Percentiles rank a stretch among this genome's conserved stretches.
These are phyloP conservation scores for Drosophila aff. DNA, from an alignment of 1,140 invertebrate genomes.

Conservation along the genomic window DNA sequence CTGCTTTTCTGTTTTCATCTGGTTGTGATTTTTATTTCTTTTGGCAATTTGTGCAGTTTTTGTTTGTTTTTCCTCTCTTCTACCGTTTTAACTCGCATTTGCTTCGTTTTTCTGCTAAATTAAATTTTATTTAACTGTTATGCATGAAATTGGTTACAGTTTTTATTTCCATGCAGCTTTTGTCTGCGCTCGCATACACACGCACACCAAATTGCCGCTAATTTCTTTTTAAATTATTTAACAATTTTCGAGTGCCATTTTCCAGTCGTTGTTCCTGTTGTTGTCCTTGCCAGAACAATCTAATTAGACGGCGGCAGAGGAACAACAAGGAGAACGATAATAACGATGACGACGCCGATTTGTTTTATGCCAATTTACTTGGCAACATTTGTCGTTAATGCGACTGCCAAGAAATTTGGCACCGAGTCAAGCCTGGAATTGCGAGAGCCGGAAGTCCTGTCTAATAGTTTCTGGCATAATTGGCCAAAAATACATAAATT, in stretches of 20 bases:
- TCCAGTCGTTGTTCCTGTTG: slow-evolving; percentile 27
- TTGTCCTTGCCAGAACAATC: slow-evolving; percentile 50
- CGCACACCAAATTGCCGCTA: slow-evolving; percentile 66
- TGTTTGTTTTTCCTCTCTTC: slow-evolving; percentile 22
- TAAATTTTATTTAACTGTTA: slow-evolving; percentile 83
- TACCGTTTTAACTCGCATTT: slow-evolving; percentile 52
- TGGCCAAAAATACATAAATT: slow-evolving; percentile 75
- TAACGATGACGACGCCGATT: slow-evolving; percentile 67
- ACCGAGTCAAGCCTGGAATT: slow-evolving; percentile 22
- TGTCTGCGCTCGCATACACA: slow-evolving; percentile 45
- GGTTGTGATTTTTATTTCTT: slow-evolving; percentile 52
- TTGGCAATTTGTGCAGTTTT: slow-evolving; percentile 53
- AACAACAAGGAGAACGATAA: slow-evolving; percentile 46
- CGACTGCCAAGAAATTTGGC: slow-evolving; percentile 74
- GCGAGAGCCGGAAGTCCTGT: slow-evolving; percentile 3
- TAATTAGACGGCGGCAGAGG: slow-evolving; percentile 56
- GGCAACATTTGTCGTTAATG: slow-evolving; percentile 80
- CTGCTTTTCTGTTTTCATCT: slow-evolving; percentile 27
- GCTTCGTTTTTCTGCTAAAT: slow-evolving; percentile 71
- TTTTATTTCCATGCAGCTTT: slow-evolving; percentile 67
- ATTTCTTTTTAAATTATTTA: slow-evolving; percentile 83
- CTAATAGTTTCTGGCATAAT: slow-evolving; percentile 65
- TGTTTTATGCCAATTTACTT: slow-evolving; percentile 78
- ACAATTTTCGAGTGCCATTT: slow-evolving; percentile 67
- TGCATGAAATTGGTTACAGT: slow-evolving; percentile 73